Conservation (phyloP, 2,113 vertebrate species). For the Butorides virescens region DNA sequence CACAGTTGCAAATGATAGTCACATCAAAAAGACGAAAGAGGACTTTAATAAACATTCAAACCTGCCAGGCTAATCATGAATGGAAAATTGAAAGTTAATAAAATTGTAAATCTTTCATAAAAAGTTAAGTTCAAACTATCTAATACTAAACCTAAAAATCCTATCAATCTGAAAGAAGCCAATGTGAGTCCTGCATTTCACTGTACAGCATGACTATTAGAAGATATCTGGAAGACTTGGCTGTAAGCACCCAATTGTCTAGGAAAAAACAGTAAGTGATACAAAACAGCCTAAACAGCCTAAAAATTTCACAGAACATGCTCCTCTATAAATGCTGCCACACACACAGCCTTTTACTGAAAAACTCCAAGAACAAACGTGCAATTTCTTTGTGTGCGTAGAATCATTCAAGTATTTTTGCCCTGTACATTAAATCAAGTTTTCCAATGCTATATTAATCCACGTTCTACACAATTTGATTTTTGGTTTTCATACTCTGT, state of each 20-base stretch:
- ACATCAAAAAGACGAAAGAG: background rate
- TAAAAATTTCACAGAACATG: slow-evolving; percentile 11
- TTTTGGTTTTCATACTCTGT: background rate
- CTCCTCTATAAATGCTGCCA: background rate
- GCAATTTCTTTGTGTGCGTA: background rate
- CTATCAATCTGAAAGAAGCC: background rate
- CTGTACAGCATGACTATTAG: background rate
- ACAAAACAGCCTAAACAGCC: background rate
- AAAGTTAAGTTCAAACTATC: background rate
- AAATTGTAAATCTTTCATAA: background rate
- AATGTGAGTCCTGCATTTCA: background rate
- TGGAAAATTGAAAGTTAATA: background rate
- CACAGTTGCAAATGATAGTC: background rate
- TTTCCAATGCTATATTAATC: background rate
- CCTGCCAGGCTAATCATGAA: background rate
- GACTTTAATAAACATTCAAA: background rate
- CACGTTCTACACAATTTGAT: background rate
- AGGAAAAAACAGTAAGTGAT: slow-evolving; percentile 25
- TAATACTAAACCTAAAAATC: background rate
- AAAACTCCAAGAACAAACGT: background rate
- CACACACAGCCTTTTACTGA: slow-evolving; percentile 18
- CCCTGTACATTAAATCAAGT: background rate
- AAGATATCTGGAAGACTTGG: background rate
- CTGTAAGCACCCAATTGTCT: slow-evolving; percentile 1
- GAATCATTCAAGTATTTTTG: background rate